Percentiles rank a stretch among this genome's conserved stretches.
Evolutionary conservation across 2,113 vertebrate genomes (phyloP).

Genomic region (Spheniscus mendiculus): DNA sequence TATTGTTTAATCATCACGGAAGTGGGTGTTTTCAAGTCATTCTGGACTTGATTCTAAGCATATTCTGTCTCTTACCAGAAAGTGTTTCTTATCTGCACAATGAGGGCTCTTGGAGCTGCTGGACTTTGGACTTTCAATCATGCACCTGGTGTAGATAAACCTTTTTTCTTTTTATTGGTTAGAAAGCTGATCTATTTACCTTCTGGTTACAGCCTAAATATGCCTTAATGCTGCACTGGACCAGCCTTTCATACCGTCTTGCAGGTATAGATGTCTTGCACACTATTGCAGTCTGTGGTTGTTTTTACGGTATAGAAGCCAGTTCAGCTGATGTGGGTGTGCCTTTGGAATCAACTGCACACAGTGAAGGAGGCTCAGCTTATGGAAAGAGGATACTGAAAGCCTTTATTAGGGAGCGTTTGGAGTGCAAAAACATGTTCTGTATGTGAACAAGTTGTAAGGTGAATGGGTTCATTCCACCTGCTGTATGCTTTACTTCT

Average conservation of each 20-base stretch:
- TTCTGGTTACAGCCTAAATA: background rate
- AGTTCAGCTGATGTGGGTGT: background rate
- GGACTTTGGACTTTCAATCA: background rate
- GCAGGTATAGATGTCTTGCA: background rate
- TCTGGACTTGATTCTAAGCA: background rate
- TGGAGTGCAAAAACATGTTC: background rate
- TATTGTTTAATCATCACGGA: background rate
- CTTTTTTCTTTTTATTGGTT: background rate
- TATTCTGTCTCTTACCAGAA: background rate
- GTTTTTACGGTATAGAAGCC: background rate
- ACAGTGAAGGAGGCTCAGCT: background rate
- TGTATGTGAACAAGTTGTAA: background rate
- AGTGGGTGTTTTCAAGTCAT: background rate
- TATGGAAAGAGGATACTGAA: background rate
- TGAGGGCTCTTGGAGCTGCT: background rate
- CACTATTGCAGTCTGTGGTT: background rate
- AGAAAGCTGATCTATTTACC: background rate
- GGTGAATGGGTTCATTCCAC: background rate
- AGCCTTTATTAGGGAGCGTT: background rate
- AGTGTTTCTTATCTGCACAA: background rate
- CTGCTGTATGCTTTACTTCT: background rate
- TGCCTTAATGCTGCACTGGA: background rate
- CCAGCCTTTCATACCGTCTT: background rate
- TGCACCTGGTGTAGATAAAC: background rate
- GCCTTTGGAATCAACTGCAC: background rate